Evolutionary conservation across 2,888 invertebrate species (phyloP).

Genomic region (Chaetogeoica ovagalla): DNA sequence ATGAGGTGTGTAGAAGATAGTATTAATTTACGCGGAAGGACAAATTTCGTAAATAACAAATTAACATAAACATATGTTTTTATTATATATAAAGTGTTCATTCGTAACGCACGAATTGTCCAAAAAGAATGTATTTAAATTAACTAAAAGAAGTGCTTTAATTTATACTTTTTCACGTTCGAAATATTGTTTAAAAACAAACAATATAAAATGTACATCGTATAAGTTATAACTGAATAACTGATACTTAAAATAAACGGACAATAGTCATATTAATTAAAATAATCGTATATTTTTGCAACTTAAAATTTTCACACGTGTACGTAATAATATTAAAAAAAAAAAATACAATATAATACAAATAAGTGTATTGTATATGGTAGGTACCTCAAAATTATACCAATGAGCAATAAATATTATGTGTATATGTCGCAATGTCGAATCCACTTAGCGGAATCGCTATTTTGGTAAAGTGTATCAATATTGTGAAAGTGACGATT

Average conservation of each 20-base stretch:
- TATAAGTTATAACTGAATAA: constrained; percentile 10
- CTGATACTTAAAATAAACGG: neutral
- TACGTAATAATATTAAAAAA: neutral
- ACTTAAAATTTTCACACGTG: constrained; percentile 6
- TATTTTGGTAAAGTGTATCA: too few species aligned
- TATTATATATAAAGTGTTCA: constrained; percentile 26
- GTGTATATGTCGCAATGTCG: too few species aligned
- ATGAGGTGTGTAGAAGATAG: neutral
- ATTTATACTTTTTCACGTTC: constrained; percentile 44
- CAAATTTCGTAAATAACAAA: constrained; percentile 31
- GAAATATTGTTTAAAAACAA: constrained; percentile 26
- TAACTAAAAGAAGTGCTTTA: constrained; percentile 30
- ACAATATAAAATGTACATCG: constrained; percentile 20
- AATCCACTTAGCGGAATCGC: too few species aligned
- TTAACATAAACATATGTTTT: constrained; percentile 37
- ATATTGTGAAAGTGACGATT: too few species aligned
- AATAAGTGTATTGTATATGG: too few species aligned
- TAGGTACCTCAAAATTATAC: too few species aligned
- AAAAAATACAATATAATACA: too few species aligned
- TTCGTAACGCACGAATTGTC: constrained; percentile 41
- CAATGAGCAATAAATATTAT: too few species aligned
- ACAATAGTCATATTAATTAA: neutral
- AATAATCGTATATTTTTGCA: neutral
- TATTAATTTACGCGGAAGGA: constrained; percentile 24
- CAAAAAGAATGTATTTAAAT: constrained; percentile 50